Percentiles rank a stretch among this genome's conserved stretches.
phyloP scores from a whole-genome alignment of 64 coral and sea anemone species.

The Pocillopora damicornis region DNA sequence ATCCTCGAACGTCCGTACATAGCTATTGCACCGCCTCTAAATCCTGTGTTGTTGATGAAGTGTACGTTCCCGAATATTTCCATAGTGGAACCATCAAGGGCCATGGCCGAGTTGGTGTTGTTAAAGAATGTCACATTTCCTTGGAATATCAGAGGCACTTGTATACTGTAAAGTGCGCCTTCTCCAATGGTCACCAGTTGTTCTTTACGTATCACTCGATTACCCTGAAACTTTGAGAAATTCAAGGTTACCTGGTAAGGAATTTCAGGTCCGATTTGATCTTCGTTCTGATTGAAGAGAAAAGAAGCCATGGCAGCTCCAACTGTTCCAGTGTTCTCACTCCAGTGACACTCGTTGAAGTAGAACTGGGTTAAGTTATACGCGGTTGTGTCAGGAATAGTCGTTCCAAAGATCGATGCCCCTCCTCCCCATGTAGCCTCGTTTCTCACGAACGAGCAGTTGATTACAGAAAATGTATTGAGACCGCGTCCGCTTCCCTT shows the following conservation, averaged over 20 bases:
- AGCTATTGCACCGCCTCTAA: conserved; percentile 80
- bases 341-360: conserved; percentile 54
- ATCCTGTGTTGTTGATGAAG: conserved; percentile 71
- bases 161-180: conserved; percentile 77
- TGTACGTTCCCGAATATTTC: conserved; percentile 61
- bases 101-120: conserved; percentile 77
- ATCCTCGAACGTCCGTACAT: conserved; percentile 90
- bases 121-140: conserved; percentile 57
- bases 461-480: conserved; percentile 24
- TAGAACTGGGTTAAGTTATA: conserved; percentile 30
- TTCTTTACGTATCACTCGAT: conserved; percentile 37
- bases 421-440: conserved; percentile 74
- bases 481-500: neutral
- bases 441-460: conserved; percentile 59
- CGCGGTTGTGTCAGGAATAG: conserved; percentile 27
- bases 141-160: conserved; percentile 76
- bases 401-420: conserved; percentile 48
- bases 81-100: conserved; percentile 72
- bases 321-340: conserved; percentile 62
- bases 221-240: conserved; percentile 42
- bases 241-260: conserved; percentile 58
- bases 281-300: conserved; percentile 70
- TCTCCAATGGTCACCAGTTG: conserved; percentile 66
- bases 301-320: conserved; percentile 69
- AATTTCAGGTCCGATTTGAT: conserved; percentile 56